Percentiles rank a stretch among this genome's conserved stretches.
Evolutionary conservation across 2,113 vertebrate genomes (phyloP).

Genomic region (Heloderma charlesbogerti): DNA sequence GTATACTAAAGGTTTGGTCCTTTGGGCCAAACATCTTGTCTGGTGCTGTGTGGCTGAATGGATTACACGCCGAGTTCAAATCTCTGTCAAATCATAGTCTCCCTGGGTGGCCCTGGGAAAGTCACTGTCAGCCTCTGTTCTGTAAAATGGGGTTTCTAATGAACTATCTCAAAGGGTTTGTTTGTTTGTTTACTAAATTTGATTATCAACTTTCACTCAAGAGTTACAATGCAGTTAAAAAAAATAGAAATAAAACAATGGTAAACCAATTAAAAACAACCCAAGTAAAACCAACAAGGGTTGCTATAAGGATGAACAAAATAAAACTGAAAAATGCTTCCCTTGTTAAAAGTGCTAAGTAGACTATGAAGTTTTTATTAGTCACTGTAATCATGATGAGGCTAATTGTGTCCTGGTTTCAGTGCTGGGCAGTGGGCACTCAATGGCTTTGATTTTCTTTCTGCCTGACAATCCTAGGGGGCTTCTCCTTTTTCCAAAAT

Average conservation of each 20-base stretch:
- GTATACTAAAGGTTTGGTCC: not conserved
- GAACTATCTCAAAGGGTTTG: not conserved
- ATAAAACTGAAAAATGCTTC: not conserved
- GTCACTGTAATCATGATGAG: not conserved
- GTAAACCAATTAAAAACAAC: not conserved
- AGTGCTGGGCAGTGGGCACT: not conserved
- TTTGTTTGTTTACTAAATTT: not conserved
- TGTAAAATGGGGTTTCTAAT: not conserved
- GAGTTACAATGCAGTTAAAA: not conserved
- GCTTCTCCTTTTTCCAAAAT: not conserved
- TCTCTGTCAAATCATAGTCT: not conserved
- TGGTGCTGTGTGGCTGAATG: not conserved
- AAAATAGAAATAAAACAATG: not conserved
- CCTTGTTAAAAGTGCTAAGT: not conserved
- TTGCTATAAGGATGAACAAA: not conserved
- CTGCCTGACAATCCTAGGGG: too few species aligned
- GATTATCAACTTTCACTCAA: not conserved
- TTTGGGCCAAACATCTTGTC: not conserved
- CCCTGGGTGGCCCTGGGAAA: not conserved
- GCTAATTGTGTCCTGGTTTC: not conserved
- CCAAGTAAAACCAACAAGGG: not conserved
- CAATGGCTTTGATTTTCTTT: not conserved
- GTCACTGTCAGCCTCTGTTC: not conserved
- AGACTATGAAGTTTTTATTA: not conserved
- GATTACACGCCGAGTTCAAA: not conserved